Conservation (phyloP, 2,113 vertebrate genomes). For the Alexandromys fortis region DNA sequence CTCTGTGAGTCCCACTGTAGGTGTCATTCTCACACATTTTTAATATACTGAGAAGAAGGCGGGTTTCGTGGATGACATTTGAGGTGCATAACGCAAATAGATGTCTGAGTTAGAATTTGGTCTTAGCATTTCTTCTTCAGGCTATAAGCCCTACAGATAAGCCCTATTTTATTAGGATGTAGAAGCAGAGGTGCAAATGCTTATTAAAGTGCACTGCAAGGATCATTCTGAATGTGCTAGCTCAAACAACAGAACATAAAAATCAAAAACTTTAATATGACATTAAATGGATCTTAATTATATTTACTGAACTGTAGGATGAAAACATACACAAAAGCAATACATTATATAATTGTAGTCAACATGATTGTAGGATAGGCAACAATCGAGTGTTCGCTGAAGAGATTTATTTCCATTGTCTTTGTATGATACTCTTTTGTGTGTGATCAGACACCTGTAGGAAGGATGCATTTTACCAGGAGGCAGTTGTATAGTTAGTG, state of each 20-base stretch:
- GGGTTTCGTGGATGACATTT: constrained; percentile 49
- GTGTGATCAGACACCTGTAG: neutral
- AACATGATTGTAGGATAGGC: neutral
- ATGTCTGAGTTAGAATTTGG: constrained; percentile 62
- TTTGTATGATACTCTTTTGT: neutral
- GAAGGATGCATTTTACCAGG: neutral
- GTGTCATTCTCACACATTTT: neutral
- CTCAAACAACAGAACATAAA: constrained; percentile 24
- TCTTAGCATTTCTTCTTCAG: constrained; percentile 41
- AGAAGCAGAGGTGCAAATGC: constrained; percentile 24
- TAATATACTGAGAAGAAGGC: constrained; percentile 16
- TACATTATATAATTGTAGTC: neutral
- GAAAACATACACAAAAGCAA: neutral
- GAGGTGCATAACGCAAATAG: constrained; percentile 14
- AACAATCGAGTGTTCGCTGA: neutral
- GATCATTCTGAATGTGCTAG: neutral
- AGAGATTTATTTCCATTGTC: neutral
- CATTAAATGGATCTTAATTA: neutral
- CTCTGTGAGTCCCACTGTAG: neutral
- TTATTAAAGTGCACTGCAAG: constrained; percentile 44
- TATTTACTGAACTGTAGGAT: neutral
- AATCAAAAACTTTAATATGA: constrained; percentile 35
- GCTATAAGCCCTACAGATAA: constrained; percentile 33
- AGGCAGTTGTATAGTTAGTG: neutral
- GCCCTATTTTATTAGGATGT: constrained; percentile 44